Evolutionary conservation across 2,888 invertebrate genomes (phyloP), one percentile per base, ranked within the genome.

Genomic region (Clunio marinus): DNA sequence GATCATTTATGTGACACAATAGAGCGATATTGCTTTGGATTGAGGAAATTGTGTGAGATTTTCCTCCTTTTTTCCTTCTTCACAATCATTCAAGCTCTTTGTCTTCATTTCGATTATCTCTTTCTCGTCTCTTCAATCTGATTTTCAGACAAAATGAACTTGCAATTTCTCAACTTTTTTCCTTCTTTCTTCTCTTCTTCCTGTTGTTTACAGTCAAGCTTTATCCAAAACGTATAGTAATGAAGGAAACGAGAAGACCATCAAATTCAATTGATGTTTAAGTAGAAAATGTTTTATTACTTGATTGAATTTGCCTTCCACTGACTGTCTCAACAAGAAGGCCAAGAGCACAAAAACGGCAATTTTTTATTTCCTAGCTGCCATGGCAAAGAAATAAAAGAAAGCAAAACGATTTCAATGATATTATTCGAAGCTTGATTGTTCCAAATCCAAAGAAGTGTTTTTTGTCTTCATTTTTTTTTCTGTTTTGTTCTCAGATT

Each of bases 211-310:
- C 41, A n/a, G n/a, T n/a, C n/a, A n/a, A 41, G 41, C 7, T 41
- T n/a, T 13, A n/a, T 13, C 41, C 3, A 4, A 32, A 41, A 7
- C 15, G 4, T 20, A 15, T 7, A 41, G 41, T 20, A 51, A 51
- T 22, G 20, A 51, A 17, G 51, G 51, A 51, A 51, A 17, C 51
- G 5, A 51, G 51, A 22, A 51, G 20, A 22, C 51, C 51, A 51
- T 51, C 51, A 51, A 51, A 51, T 51, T 51, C 51, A 51, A 51
- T 51, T 51, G 51, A 51, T 51, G 51, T 22, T 51, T 51, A 22
- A 51, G 51, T 51, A 51, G 51, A 51, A 51, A 51, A 51, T 51
- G 51, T 51, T 51, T 51, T 51, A 51, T 51, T 51, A 51, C 51
- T 22, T 51, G 51, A 51, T 51, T 51, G 51, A 51, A 51, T 51